Conservation (phyloP, 2,888 invertebrate species). For the Apeira syringaria region DNA sequence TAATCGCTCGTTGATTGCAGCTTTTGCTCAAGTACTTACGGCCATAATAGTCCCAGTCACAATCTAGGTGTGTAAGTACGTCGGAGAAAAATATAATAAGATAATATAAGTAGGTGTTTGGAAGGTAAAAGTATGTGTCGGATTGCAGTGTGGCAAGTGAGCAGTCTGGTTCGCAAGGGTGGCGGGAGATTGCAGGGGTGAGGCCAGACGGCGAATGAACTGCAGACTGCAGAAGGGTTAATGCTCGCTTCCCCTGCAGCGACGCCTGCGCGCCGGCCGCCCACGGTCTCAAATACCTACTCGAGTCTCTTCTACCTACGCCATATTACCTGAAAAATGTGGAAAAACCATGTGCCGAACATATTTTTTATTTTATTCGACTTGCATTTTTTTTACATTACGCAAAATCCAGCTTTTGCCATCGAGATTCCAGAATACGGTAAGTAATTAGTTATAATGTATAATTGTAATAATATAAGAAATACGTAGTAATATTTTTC, state of each 20-base stretch:
- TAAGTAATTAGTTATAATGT: too few species aligned
- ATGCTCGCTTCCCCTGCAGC: conserved; percentile 82
- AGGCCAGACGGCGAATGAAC: conserved; percentile 85
- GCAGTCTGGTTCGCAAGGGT: conserved; percentile 63
- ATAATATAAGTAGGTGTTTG: neutral
- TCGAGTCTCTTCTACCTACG: too few species aligned
- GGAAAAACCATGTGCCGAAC: too few species aligned
- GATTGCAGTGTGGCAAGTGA: conserved; percentile 66
- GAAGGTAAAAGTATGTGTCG: conserved; percentile 57
- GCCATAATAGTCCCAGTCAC: neutral
- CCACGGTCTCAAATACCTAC: conserved; percentile 52
- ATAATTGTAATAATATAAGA: too few species aligned
- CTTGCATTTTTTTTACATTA: too few species aligned
- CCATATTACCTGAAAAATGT: conserved; percentile 9
- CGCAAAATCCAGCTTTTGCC: too few species aligned
- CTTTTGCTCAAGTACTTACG: too few species aligned
- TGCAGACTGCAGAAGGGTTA: conserved; percentile 85
- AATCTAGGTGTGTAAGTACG: neutral
- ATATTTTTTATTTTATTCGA: too few species aligned
- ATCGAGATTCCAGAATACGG: too few species aligned
- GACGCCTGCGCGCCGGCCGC: conserved; percentile 65
- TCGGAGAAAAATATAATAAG: neutral
- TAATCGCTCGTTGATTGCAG: neutral
- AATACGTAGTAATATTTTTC: too few species aligned
- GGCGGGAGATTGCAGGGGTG: conserved; percentile 72